Base-by-base conservation (phyloP, 2,797 vertebrate species). In the Scomberomorus guttatus region DNA sequence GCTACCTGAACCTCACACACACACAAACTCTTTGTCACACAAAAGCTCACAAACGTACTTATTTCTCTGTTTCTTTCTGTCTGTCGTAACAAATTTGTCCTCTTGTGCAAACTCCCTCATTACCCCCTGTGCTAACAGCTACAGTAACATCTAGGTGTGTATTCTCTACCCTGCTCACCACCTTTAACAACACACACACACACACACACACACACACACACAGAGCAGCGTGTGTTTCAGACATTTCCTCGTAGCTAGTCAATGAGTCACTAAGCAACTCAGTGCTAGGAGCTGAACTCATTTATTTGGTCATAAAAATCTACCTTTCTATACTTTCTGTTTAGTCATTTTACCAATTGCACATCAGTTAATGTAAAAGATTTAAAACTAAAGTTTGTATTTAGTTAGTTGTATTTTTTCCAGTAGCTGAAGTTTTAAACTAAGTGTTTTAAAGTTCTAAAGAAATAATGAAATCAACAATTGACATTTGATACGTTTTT, bases 1-100 rank as follows among this genome's bases (percentile, higher is more conserved):
- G 71, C 75, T 73, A 91, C 82, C 81, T 86, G 83, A 90, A 86
- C 84, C n/a, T n/a, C 82, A 86, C 84, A 82, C 58, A 81, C 88
- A 78, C 79, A 74, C 60, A 76, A 62, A 62, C 72, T 48, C 70
- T 60, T 75, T 72, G 72, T 83, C 82, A 70, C 80, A 65, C 65
- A 77, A 44, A 34, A 14, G 29, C 57, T 62, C 63, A 56, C 71
- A 78, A 57, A 72, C 58, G 42, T 34, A 52, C 70, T 63, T 77
- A 48, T 66, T 48, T 68, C 46, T 78, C 46, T 76, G 34, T 65
- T 79, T 48, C 57, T 50, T 27, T 60, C 74, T 77, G 18, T 76
- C 72, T 80, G 62, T 63, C 37, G 34, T 54, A 73, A 73, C 64
- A 81, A 81, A 85, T 86, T 72, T 80, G 79, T 87, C 75, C 66